Evolutionary conservation across 1,140 invertebrate species (phyloP).

Genomic region (Agrilus planipennis): DNA sequence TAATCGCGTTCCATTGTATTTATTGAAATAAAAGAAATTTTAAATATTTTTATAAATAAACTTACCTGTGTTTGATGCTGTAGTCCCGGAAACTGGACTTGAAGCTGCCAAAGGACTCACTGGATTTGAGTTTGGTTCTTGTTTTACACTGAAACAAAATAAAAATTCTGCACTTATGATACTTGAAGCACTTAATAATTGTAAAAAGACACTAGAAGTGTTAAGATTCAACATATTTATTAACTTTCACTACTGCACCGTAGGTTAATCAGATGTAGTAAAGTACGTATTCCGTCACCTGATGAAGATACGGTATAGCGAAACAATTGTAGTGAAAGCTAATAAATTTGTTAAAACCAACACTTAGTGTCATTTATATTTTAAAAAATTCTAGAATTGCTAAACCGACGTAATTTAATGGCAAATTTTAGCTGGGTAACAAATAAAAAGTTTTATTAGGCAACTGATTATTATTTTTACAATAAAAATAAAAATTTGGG

Average conservation of each 20-base stretch:
- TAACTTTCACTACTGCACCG: not conserved
- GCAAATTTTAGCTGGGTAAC: too few species aligned
- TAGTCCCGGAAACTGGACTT: slow-evolving; percentile 35
- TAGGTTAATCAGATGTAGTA: not conserved
- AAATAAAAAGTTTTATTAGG: too few species aligned
- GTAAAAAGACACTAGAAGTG: not conserved
- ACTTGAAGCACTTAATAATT: not conserved
- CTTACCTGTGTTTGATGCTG: slow-evolving; percentile 22
- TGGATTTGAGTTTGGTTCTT: slow-evolving; percentile 40
- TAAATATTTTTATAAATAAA: not conserved
- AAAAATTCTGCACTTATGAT: slow-evolving; percentile 20
- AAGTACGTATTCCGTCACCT: too few species aligned
- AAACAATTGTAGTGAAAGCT: too few species aligned
- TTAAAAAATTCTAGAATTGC: too few species aligned
- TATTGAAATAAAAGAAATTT: not conserved
- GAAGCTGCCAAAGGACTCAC: slow-evolving; percentile 43
- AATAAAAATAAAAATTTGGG: too few species aligned
- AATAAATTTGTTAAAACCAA: too few species aligned
- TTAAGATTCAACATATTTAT: not conserved
- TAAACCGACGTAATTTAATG: too few species aligned
- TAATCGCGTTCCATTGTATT: not conserved
- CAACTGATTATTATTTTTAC: too few species aligned
- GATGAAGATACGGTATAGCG: too few species aligned
- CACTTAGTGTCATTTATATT: too few species aligned
- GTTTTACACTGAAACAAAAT: slow-evolving; percentile 42